phyloP scores from a whole-genome alignment of 2,113 vertebrate genomes.

The Sorex araneus region DNA sequence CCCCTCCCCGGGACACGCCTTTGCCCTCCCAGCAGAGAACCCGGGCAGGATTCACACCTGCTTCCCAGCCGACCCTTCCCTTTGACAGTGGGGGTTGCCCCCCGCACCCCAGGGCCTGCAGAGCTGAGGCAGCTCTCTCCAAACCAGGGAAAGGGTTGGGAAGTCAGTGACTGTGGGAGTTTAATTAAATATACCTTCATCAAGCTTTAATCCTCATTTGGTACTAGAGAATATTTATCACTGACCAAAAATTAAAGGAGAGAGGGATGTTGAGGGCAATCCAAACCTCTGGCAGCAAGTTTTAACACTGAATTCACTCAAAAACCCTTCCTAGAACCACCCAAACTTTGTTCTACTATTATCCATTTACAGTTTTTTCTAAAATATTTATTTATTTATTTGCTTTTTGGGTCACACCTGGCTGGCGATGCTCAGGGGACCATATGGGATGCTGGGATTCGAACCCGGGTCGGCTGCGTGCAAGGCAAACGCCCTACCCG shows the following conservation, averaged over 20 bases:
- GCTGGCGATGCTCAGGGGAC: no score
- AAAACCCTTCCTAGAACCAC: conserved; percentile 27
- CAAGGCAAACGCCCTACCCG: no score
- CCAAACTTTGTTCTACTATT: conserved; percentile 21
- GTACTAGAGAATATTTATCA: neutral
- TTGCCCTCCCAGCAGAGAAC: neutral
- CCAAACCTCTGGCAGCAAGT: neutral
- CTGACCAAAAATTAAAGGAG: conserved; percentile 17
- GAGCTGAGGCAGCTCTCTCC: neutral
- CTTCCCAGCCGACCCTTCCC: neutral
- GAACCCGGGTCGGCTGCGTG: no score
- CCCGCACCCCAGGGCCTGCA: no score
- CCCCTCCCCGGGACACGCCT: neutral
- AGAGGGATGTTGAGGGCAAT: neutral
- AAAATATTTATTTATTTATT: no score
- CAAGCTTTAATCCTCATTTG: neutral
- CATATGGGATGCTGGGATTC: no score
- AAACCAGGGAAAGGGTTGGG: neutral
- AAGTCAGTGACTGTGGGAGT: neutral
- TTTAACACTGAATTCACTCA: conserved; percentile 45
- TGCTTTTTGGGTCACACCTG: no score
- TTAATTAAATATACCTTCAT: neutral
- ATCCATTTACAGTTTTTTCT: conserved; percentile 20
- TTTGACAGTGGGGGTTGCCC: no score
- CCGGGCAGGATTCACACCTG: neutral